phyloP scores from a whole-genome alignment of 2,888 invertebrate genomes.

The Ophraella communa region DNA sequence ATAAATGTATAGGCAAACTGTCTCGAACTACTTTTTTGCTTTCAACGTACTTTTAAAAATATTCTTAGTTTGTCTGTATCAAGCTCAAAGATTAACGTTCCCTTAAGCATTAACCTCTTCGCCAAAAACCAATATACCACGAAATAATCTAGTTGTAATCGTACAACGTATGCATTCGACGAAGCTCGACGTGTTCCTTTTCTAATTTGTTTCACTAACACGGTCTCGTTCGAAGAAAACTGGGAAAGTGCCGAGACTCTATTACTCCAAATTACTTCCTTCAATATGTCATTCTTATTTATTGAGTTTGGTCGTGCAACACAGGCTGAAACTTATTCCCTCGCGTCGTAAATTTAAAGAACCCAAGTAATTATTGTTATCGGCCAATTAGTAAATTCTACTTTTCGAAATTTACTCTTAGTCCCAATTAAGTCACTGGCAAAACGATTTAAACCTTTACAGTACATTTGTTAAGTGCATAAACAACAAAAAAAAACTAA shows the following conservation, averaged over 20 bases:
- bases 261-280: conserved; percentile 36
- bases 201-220: conserved; percentile 28
- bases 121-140: neutral
- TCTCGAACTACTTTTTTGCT: too few species aligned
- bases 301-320: conserved; percentile 31
- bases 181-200: conserved; percentile 8
- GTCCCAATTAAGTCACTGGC: conserved; percentile 4
- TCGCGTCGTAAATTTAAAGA: conserved; percentile 29
- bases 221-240: conserved; percentile 25
- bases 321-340: conserved; percentile 26
- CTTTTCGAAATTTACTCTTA: conserved; percentile 11
- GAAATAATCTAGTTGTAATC: neutral
- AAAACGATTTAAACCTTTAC: too few species aligned
- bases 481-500: too few species aligned
- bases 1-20: too few species aligned
- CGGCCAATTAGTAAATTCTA: conserved; percentile 30
- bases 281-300: conserved; percentile 37
- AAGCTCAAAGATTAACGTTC: too few species aligned
- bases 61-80: too few species aligned
- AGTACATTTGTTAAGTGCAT: too few species aligned
- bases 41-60: too few species aligned
- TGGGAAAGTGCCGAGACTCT: conserved; percentile 31
- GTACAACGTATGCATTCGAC: conserved; percentile 14
- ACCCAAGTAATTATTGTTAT: conserved; percentile 34
- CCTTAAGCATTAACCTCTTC: neutral